Base-by-base conservation (phyloP, 1,140 invertebrate genomes). In the Babylonia areolata region DNA sequence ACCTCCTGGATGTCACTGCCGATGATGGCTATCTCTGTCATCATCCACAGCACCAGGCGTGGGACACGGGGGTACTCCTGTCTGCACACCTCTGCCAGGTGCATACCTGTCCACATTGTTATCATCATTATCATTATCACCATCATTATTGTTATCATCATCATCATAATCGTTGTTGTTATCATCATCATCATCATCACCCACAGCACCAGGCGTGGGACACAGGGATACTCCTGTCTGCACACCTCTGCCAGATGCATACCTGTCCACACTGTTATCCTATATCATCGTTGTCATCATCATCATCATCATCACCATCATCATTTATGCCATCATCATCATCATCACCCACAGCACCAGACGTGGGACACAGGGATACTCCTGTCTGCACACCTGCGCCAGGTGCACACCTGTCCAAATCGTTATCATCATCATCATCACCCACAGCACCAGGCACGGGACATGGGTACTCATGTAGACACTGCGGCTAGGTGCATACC, bases 101-200 rank as follows among this genome's bases (percentile, higher is more conserved):
- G 90, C 85, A 92, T 82, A n/a, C 91, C 91, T 91, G 54, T 81
- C 73, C 15, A 42, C 83, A 42, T 28, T n/a, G 69, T 54, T 23
- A 51, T 51, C 46, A 9, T 51, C 46, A 51, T 51, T 17, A 51
- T 33, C 42, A n/a, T n/a, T n/a, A n/a, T n/a, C n/a, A n/a, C n/a
- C n/a, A n/a, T n/a, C n/a, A n/a, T n/a, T n/a, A n/a, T n/a, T n/a
- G n/a, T n/a, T n/a, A n/a, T n/a, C n/a, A n/a, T n/a, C n/a, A n/a
- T n/a, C n/a, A n/a, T n/a, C n/a, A n/a, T n/a, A n/a, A n/a, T n/a
- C n/a, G n/a, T n/a, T n/a, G n/a, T n/a, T n/a, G n/a, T n/a, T n/a
- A n/a, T n/a, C n/a, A n/a, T n/a, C n/a, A 99, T 96, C 95, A 99
- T 98, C 75, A 97, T 96, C 97, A 98, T 98, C 71, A 98, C 95